Percentiles rank a stretch among this genome's conserved stretches.
These are phyloP conservation scores for Chaenodraco wilsoni DNA, from an alignment of 2,797 vertebrate species.

Conservation along the genomic window DNA sequence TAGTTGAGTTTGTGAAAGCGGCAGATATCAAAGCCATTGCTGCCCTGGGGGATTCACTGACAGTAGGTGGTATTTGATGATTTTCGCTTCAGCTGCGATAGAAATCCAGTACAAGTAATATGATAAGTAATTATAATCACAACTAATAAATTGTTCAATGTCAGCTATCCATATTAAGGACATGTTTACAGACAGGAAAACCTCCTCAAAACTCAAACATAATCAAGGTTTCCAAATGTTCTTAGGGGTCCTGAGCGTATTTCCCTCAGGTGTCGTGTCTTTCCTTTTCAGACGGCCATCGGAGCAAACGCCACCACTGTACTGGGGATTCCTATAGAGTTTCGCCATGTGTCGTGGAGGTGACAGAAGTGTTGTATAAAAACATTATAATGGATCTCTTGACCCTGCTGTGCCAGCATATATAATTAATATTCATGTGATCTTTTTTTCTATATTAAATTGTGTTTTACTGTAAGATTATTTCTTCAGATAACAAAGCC, in stretches of 20 bases:
- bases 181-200: neutral
- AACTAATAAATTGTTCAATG: neutral
- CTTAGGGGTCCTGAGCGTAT: neutral
- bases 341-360: constrained; percentile 87
- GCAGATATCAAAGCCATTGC: constrained; percentile 92
- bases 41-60: constrained; percentile 94
- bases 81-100: neutral
- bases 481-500: neutral
- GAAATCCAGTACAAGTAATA: neutral
- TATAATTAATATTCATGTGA: too few species aligned
- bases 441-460: neutral
- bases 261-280: neutral
- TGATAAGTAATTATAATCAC: neutral
- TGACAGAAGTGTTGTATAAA: constrained; percentile 42
- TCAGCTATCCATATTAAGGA: neutral
- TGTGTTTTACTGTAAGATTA: neutral
- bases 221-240: too few species aligned
- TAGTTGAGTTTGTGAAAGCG: constrained; percentile 91
- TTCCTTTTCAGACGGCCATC: constrained; percentile 79
- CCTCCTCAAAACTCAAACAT: neutral
- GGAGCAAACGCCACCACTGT: constrained; percentile 85
- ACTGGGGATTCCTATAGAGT: constrained; percentile 84
- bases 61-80: constrained; percentile 81
- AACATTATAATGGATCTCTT: neutral
- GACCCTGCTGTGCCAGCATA: neutral